Evolutionary conservation across 1,140 invertebrate species (phyloP), one percentile per base, ranked within the genome.

Genomic region (Theocolax elegans): DNA sequence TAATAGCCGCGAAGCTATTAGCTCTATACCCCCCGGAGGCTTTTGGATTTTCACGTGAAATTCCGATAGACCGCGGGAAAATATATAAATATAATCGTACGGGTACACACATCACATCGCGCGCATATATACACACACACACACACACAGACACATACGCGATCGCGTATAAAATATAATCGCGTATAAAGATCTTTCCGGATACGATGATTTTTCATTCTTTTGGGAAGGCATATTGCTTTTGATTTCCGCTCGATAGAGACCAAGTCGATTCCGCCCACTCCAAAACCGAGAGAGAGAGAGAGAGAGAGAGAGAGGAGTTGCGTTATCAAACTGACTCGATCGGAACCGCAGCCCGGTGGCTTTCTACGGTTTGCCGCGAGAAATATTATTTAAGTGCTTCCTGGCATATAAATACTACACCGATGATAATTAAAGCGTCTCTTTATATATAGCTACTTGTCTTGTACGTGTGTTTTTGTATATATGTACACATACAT

Each of bases 321-420:
- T 8, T 21, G 3, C 15, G 19, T 75, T 74, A 73, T 60, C 62
- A 70, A 44, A 73, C 25, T 77, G 79, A 71, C 70, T 76, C 76
- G 77, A 82, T 83, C 81, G 76, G 76, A 76, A 74, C 78, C 78
- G 79, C 78, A 74, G 73, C 75, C n/a, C 4, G 31, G 4, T 35
- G 4, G 10, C 31, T 35, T 6, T 35, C 4, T 35, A 35, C 31
- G 4, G 10, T 10, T 35, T 35, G n/a, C 31, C 4, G 4, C 72
- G 74, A 83, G 80, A 81, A 85, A 84, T 85, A 85, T 86, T 84
- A 85, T 86, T 86, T 84, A 86, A 86, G 79, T 80, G 81, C 80
- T 86, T 86, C 83, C 84, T 86, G 84, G 80, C 83, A 81, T 83
- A 86, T 85, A 85, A 84, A 84, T 84, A 84, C 77, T 78, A n/a